Evolutionary conservation across 1,140 invertebrate genomes (phyloP).

Genomic region (Neodiprion pinetum): DNA sequence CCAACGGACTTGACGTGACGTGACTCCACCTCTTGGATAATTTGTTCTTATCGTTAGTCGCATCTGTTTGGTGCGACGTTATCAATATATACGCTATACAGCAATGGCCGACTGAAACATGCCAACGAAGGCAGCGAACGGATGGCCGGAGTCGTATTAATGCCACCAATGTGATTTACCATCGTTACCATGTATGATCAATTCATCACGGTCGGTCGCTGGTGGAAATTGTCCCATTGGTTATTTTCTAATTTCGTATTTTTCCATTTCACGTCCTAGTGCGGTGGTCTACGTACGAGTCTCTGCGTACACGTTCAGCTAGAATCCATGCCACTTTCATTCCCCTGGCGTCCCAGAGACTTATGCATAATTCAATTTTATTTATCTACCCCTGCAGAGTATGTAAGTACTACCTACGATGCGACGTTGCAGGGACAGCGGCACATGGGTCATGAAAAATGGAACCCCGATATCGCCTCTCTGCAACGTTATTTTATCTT

Average conservation of each 20-base stretch:
- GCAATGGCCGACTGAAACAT: background rate
- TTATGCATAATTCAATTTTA: constrained; percentile 3
- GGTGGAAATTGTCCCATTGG: no score
- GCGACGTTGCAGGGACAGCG: background rate
- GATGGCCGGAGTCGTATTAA: background rate
- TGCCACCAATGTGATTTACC: background rate
- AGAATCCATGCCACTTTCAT: background rate
- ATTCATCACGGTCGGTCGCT: background rate
- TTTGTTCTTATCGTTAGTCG: background rate
- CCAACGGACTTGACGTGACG: no score
- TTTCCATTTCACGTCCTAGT: no score
- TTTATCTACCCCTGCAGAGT: background rate
- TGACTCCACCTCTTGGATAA: no score
- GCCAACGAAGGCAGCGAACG: no score
- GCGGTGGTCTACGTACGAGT: no score
- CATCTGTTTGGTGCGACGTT: background rate
- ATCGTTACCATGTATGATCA: background rate
- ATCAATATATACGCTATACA: background rate
- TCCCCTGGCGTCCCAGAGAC: background rate
- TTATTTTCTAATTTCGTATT: background rate
- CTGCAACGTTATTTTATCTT: background rate
- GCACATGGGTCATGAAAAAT: background rate
- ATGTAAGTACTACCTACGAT: background rate
- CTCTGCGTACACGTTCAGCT: no score
- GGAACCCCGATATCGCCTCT: background rate